Percentiles rank a stretch among this genome's conserved stretches.
Evolutionary conservation across 2,888 invertebrate genomes (phyloP).

Genomic region (Epicampocera succincta): DNA sequence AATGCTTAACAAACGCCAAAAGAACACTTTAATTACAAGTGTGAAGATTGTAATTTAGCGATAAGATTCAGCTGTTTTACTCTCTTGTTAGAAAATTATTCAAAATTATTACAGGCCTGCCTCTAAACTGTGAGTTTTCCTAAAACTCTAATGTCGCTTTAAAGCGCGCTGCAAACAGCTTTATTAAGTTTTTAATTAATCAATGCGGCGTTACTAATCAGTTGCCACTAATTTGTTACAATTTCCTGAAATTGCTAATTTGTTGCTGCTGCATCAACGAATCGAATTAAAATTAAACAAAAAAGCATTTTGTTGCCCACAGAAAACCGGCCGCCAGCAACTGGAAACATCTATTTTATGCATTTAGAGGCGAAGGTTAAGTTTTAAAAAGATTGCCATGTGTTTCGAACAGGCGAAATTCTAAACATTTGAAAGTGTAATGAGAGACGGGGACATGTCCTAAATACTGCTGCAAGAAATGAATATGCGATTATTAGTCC

Average conservation of each 20-base stretch:
- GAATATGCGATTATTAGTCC: too few species aligned
- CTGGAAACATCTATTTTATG: conserved; percentile 1
- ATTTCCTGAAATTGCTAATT: conserved; percentile 79
- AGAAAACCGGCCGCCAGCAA: conserved; percentile 11
- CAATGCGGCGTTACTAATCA: conserved; percentile 77
- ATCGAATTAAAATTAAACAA: conserved; percentile 61
- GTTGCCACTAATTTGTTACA: conserved; percentile 79
- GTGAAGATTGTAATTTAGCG: conserved; percentile 69
- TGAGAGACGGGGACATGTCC: too few species aligned
- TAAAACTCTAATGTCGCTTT: conserved; percentile 12
- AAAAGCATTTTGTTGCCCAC: conserved; percentile 41
- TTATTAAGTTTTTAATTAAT: too few species aligned
- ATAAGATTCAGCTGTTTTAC: conserved; percentile 40
- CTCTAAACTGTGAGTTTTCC: not conserved
- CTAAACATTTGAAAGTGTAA: too few species aligned
- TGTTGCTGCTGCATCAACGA: conserved; percentile 70
- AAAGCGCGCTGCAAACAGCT: not conserved
- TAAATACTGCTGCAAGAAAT: too few species aligned
- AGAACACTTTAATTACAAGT: conserved; percentile 62
- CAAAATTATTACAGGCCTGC: not conserved
- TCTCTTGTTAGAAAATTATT: not conserved
- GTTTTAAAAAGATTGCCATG: too few species aligned
- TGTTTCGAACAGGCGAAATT: too few species aligned
- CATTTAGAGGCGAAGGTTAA: not conserved
- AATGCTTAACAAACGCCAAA: conserved; percentile 1